Conservation (phyloP, 2,888 invertebrate genomes). For the Aradus depressus region DNA sequence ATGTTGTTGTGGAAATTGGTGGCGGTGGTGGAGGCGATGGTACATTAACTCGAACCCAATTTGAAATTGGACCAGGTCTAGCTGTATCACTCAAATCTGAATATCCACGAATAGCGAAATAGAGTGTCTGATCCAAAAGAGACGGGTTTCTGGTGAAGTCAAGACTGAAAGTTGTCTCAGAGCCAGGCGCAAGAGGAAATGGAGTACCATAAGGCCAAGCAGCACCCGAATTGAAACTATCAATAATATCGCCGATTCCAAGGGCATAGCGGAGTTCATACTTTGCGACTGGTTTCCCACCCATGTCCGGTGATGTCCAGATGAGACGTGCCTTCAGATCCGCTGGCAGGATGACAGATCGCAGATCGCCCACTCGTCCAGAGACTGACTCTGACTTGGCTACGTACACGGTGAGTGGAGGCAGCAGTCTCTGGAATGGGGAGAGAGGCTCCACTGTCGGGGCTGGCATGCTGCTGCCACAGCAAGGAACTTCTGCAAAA, state of each 20-base stretch:
- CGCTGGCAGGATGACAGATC: constrained; percentile 39
- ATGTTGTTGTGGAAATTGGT: constrained; percentile 38
- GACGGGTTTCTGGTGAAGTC: constrained; percentile 41
- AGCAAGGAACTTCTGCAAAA: constrained; percentile 40
- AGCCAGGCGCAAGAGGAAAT: constrained; percentile 42
- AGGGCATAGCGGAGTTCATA: constrained; percentile 44
- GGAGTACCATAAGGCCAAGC: constrained; percentile 40
- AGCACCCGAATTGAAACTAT: constrained; percentile 34
- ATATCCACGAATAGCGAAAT: constrained; percentile 44
- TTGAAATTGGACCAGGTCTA: constrained; percentile 42
- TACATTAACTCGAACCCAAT: constrained; percentile 44
- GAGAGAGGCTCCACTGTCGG: constrained; percentile 40
- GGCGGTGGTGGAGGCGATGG: constrained; percentile 43
- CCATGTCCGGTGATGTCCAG: constrained; percentile 51
- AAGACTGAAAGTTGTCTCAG: constrained; percentile 41
- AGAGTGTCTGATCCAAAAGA: constrained; percentile 42
- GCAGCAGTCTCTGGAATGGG: constrained; percentile 43
- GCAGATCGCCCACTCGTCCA: constrained; percentile 47
- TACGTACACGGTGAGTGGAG: constrained; percentile 40
- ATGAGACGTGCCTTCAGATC: constrained; percentile 42
- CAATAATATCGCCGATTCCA: constrained; percentile 33
- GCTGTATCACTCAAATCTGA: constrained; percentile 37
- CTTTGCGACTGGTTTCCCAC: constrained; percentile 40
- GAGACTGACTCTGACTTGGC: constrained; percentile 31
- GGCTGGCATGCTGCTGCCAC: constrained; percentile 43